Conservation (phyloP, 2,797 vertebrate genomes). For the Bucorvus abyssinicus region DNA sequence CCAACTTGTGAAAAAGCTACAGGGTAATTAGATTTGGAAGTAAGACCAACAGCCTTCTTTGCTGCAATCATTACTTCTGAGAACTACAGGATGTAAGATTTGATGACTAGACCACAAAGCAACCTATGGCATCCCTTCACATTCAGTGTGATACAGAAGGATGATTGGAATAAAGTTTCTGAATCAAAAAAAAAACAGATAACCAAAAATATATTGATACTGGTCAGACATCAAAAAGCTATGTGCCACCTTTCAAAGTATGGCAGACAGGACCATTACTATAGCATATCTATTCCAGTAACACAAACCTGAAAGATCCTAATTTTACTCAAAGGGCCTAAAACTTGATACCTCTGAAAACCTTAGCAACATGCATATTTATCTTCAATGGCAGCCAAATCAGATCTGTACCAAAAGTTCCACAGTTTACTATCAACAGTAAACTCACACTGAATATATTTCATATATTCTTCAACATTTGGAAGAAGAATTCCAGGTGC, state of each 20-base stretch:
- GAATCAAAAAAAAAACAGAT: not conserved
- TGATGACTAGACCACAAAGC: not conserved
- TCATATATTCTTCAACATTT: not conserved
- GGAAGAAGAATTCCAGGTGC: not conserved
- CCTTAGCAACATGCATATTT: rapidly evolving
- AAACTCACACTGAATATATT: not conserved
- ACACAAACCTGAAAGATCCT: not conserved
- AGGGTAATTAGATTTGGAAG: not conserved
- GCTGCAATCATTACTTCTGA: not conserved
- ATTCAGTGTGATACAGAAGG: not conserved
- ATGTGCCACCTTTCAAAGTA: not conserved
- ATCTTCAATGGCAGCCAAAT: not conserved
- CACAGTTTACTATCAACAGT: not conserved
- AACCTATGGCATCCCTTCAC: not conserved
- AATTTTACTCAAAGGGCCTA: not conserved
- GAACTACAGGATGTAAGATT: not conserved
- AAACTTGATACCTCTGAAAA: not conserved
- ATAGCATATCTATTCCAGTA: not conserved
- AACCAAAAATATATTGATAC: rapidly evolving
- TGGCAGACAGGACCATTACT: not conserved
- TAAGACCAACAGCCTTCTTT: not conserved
- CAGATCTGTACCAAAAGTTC: not conserved
- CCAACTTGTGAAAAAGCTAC: not conserved
- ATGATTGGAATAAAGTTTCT: not conserved
- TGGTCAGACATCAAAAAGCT: not conserved